phyloP scores from a whole-genome alignment of 1,140 invertebrate genomes.

The Copidosoma floridanum region DNA sequence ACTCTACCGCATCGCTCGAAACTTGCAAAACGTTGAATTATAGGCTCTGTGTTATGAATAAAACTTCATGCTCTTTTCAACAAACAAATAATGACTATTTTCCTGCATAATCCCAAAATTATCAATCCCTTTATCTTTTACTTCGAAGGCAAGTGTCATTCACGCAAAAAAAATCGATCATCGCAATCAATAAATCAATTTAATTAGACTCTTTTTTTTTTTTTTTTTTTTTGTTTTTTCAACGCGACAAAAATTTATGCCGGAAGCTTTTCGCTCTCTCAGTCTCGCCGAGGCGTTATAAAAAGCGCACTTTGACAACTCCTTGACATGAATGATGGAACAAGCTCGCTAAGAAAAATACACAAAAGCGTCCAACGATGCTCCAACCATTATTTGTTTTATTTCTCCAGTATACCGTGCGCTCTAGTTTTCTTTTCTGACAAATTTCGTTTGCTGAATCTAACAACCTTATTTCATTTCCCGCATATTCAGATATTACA shows the following conservation, averaged over 20 bases:
- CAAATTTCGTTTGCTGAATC: too few relatives aligned
- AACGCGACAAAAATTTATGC: too few relatives aligned
- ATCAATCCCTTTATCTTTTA: too few relatives aligned
- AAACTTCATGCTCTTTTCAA: slow-evolving; percentile 27
- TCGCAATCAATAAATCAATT: background rate
- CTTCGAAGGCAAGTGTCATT: background rate
- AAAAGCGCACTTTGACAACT: slow-evolving; percentile 2
- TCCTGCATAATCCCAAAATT: too few relatives aligned
- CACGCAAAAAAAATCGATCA: background rate
- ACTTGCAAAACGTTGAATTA: slow-evolving; percentile 23
- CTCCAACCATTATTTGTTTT: too few relatives aligned
- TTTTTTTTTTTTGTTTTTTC: too few relatives aligned
- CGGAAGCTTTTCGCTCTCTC: background rate
- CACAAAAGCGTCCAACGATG: too few relatives aligned
- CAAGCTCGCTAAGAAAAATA: slow-evolving; percentile 10
- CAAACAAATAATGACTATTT: slow-evolving; percentile 4
- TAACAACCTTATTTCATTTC: too few relatives aligned
- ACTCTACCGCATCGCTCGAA: background rate
- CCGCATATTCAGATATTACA: too few relatives aligned
- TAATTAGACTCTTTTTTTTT: background rate
- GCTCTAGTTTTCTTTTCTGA: too few relatives aligned
- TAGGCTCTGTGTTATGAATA: slow-evolving; percentile 27
- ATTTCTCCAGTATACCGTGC: too few relatives aligned
- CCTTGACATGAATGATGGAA: slow-evolving; percentile 8
- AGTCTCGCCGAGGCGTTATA: background rate